These are phyloP conservation scores for Megalopta genalis DNA, from an alignment of 1,140 invertebrate genomes.

Conservation along the genomic window DNA sequence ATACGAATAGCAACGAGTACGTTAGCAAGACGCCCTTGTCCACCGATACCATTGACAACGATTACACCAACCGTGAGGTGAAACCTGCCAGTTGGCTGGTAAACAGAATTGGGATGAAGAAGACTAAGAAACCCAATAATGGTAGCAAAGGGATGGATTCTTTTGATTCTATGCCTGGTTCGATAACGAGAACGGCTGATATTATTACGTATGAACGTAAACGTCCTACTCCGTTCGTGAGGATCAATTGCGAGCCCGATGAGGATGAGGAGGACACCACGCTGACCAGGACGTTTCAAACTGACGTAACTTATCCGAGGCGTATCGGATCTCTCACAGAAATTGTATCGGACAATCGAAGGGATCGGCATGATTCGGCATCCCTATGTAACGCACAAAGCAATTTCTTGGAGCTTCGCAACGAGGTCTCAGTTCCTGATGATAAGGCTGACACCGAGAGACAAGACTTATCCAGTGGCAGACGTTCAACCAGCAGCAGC, in stretches of 20 bases:
- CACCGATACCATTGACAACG: not conserved
- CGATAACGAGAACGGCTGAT: slow-evolving; percentile 5
- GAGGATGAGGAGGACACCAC: slow-evolving; percentile 24
- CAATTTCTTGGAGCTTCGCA: slow-evolving; percentile 55
- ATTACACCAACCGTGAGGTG: slow-evolving; percentile 4
- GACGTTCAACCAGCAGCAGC: slow-evolving; percentile 43
- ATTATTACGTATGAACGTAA: slow-evolving; percentile 36
- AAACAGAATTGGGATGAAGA: not conserved
- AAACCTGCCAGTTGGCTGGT: slow-evolving; percentile 11
- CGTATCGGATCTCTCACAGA: slow-evolving; percentile 14
- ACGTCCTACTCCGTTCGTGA: not conserved
- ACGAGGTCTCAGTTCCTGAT: slow-evolving; percentile 68
- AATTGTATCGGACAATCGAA: slow-evolving; percentile 34
- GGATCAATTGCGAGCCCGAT: slow-evolving; percentile 9
- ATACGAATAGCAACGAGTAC: slow-evolving; percentile 25
- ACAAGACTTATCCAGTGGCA: slow-evolving; percentile 62
- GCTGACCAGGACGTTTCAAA: slow-evolving; percentile 9
- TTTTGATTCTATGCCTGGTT: not conserved
- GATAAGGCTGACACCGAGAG: slow-evolving; percentile 70
- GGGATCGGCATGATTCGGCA: slow-evolving; percentile 45
- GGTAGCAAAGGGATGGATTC: slow-evolving; percentile 2
- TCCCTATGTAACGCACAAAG: slow-evolving; percentile 57
- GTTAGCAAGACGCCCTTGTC: slow-evolving; percentile 22
- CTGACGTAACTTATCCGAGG: slow-evolving; percentile 17
- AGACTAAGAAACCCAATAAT: not conserved